Evolutionary conservation across 2,113 vertebrate species (phyloP), one percentile per base, ranked within the genome.

Genomic region (Otus sunia): DNA sequence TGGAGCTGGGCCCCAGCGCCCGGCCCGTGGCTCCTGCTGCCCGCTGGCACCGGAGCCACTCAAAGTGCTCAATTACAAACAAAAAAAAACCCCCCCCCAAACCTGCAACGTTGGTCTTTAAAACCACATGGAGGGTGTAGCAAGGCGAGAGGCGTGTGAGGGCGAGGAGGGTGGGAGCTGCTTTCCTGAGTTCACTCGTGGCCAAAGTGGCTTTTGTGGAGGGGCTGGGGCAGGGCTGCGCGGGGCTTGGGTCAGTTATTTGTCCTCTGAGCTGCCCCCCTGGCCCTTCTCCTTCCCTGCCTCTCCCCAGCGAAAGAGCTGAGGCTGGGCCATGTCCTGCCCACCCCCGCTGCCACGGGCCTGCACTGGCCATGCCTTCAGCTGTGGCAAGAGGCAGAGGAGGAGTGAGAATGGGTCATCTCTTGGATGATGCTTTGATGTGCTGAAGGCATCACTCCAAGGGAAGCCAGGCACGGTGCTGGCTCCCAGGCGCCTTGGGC

Each of bases 1-100:
- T 27, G 37, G 36, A 52, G 68, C 50, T 10, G 7, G 53, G n/a
- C 62, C 86, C 67, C 32, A 43, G 50, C 6, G 3, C 56, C 56
- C 2, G 7, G 30, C 71, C 68, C 0, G 2, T 45, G 59, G 90
- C 75, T 87, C 82, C 92, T 71, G 45, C 78, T 86, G 67, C 72
- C 58, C 5, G 7, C 47, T 3, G 11, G 37, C 15, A 7, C 86
- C 1, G 1, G 71, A 64, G 56, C 87, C 78, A 55, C 75, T 22
- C 95, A 89, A 86, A 96, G 90, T 75, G 92, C 94, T 97, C 76
- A 53, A 29, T 75, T 45, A 80, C 78, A 72, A 26, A 64, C 63
- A 16, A 63, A 47, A 66, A n/a, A 49, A 59, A 6, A 47, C 52
- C 30, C 1, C 36, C 39, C 63, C 55, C 63, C 55, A 75, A 49